phyloP scores from a whole-genome alignment of 1,140 invertebrate genomes.

The Dendroctonus ponderosae region DNA sequence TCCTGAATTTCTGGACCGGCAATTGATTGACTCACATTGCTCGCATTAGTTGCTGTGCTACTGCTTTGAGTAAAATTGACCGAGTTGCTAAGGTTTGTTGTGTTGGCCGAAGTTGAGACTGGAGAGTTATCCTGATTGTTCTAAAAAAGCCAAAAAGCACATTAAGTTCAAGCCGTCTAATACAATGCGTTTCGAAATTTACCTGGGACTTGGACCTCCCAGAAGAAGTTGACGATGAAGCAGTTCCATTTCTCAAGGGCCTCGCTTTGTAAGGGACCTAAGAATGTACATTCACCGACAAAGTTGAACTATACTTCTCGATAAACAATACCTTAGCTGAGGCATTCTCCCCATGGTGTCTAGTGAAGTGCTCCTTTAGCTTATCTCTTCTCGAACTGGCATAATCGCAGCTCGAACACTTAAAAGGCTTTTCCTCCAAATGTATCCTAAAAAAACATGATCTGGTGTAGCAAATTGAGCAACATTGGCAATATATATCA shows the following conservation, averaged over 20 bases:
- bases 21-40: conserved; percentile 40
- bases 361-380: conserved; percentile 64
- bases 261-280: conserved; percentile 54
- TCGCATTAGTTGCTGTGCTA: conserved; percentile 36
- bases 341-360: conserved; percentile 61
- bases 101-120: conserved; percentile 10
- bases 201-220: conserved; percentile 40
- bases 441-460: conserved; percentile 53
- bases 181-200: neutral
- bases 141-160: conserved; percentile 8
- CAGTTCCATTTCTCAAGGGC: conserved; percentile 45
- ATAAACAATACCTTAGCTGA: conserved; percentile 50
- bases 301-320: neutral
- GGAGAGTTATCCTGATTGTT: conserved; percentile 34
- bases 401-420: conserved; percentile 65
- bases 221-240: conserved; percentile 21
- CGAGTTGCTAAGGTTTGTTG: conserved; percentile 32
- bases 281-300: neutral
- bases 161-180: no score
- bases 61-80: conserved; percentile 42
- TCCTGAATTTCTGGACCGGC: conserved; percentile 48
- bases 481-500: neutral
- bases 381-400: conserved; percentile 65
- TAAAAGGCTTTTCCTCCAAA: conserved; percentile 60
- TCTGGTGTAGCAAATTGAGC: neutral